Evolutionary conservation across 1,140 invertebrate species (phyloP).

Genomic region (Zaprionus ornatus): DNA sequence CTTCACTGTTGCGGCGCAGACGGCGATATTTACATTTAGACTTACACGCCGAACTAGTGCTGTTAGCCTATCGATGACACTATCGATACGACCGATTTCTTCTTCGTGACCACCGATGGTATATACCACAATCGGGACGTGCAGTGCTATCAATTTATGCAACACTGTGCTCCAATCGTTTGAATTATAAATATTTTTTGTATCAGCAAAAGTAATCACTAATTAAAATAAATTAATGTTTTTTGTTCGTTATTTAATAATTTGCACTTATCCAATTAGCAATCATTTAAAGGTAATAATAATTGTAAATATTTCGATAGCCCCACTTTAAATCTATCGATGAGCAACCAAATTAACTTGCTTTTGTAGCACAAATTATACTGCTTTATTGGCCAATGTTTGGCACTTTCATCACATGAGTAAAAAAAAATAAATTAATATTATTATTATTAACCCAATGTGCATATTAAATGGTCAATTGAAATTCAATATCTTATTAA

Average conservation of each 20-base stretch:
- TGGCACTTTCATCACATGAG: not conserved
- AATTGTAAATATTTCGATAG: not conserved
- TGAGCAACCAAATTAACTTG: not conserved
- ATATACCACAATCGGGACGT: not conserved
- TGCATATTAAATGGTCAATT: not conserved
- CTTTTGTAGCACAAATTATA: not conserved
- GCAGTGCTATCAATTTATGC: not conserved
- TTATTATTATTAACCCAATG: not conserved
- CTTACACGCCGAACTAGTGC: constrained; percentile 46
- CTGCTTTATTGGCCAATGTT: not conserved
- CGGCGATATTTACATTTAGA: constrained; percentile 53
- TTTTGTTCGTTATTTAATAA: not conserved
- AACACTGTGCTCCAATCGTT: not conserved
- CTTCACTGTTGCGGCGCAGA: constrained; percentile 37
- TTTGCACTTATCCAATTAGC: not conserved
- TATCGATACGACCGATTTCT: not conserved
- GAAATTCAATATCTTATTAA: not conserved
- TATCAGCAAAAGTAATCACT: not conserved
- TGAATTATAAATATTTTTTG: not conserved
- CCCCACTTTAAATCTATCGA: not conserved
- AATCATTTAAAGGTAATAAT: not conserved
- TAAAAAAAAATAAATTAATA: not conserved
- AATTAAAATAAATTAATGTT: no score
- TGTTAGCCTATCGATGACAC: constrained; percentile 30
- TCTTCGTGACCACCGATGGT: not conserved